These are phyloP conservation scores for Heliconius himera DNA, from an alignment of 1,140 invertebrate genomes.

Conservation along the genomic window DNA sequence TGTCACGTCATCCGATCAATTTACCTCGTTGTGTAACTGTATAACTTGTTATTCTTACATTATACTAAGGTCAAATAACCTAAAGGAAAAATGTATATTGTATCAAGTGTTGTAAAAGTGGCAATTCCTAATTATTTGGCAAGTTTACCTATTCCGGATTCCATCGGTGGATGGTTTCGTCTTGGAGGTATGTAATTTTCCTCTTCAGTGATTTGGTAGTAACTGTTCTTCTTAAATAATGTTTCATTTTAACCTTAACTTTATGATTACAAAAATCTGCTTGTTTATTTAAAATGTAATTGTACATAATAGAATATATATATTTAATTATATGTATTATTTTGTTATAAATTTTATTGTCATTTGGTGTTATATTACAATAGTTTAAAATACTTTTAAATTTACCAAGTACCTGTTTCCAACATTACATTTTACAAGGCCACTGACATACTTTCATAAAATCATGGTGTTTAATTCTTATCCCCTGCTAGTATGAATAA, in stretches of 20 bases:
- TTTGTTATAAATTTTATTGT: neutral
- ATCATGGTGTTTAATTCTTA: conserved; percentile 31
- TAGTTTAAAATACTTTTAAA: neutral
- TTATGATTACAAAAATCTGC: neutral
- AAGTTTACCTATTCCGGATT: conserved; percentile 88
- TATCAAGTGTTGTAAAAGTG: conserved; percentile 87
- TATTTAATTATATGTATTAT: neutral
- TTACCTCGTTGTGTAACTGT: conserved; percentile 3
- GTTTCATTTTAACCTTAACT: neutral
- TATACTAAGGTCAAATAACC: neutral
- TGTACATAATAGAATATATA: neutral
- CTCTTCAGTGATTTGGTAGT: neutral
- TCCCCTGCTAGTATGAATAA: conserved; percentile 33
- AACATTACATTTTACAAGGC: conserved; percentile 34
- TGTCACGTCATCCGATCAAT: conserved; percentile 8
- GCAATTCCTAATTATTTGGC: conserved; percentile 89
- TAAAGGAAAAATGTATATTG: conserved; percentile 83
- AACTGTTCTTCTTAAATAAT: neutral
- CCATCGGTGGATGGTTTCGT: conserved; percentile 89
- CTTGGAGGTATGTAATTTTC: conserved; percentile 84
- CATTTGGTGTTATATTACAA: neutral
- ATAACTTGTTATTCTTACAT: neutral
- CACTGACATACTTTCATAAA: conserved; percentile 47
- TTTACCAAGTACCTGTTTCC: neutral
- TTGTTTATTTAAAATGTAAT: neutral